phyloP scores from a whole-genome alignment of 2,113 vertebrate genomes.

The Pimephales promelas region DNA sequence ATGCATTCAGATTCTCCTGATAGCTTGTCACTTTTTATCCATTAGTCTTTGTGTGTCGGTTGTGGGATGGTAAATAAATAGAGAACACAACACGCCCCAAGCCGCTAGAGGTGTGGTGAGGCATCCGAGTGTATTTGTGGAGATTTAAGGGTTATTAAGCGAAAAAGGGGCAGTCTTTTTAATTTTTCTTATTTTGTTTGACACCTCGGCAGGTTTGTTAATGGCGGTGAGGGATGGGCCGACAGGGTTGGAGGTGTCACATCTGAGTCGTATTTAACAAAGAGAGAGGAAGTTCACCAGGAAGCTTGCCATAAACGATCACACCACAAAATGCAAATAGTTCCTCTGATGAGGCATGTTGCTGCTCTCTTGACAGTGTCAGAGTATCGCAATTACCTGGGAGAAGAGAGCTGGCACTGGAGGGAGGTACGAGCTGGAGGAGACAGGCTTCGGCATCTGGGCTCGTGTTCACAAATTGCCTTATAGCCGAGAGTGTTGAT shows the following conservation, averaged over 20 bases:
- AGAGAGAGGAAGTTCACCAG: conserved; percentile 61
- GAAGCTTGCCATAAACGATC: conserved; percentile 48
- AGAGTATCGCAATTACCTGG: conserved; percentile 44
- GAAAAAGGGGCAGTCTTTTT: conserved; percentile 80
- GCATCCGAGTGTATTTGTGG: conserved; percentile 76
- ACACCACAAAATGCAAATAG: conserved; percentile 48
- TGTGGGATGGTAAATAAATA: conserved; percentile 60
- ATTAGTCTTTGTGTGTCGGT: conserved; percentile 75
- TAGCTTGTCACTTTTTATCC: conserved; percentile 93
- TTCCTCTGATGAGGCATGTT: conserved; percentile 27
- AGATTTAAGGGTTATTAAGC: conserved; percentile 87
- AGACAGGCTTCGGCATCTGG: conserved; percentile 29
- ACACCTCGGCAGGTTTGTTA: conserved; percentile 77
- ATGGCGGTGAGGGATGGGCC: conserved; percentile 70
- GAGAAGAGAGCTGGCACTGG: conserved; percentile 22
- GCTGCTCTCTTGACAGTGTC: conserved; percentile 21
- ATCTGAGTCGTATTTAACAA: conserved; percentile 74
- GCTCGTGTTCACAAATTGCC: conserved; percentile 36
- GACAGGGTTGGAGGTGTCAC: conserved; percentile 72
- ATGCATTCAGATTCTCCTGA: conserved; percentile 89
- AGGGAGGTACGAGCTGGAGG: conserved; percentile 29
- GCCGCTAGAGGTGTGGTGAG: conserved; percentile 80
- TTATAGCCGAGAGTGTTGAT: conserved; percentile 22
- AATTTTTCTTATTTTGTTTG: conserved; percentile 82
- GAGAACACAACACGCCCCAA: conserved; percentile 76